These are phyloP conservation scores for Apamea monoglypha DNA, from an alignment of 2,888 invertebrate genomes.

Conservation along the genomic window DNA sequence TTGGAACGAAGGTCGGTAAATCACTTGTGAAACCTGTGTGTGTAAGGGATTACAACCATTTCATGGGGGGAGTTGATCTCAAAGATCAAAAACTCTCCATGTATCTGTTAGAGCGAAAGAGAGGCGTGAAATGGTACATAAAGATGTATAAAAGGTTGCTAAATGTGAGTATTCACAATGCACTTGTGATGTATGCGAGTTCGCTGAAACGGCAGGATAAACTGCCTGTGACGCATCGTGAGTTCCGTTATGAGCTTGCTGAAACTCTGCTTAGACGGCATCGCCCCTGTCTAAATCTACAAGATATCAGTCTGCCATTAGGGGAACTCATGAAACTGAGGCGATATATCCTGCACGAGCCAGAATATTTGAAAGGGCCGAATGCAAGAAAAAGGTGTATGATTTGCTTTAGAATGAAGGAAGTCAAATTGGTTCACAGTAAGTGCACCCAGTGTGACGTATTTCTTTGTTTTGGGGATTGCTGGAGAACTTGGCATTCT, in stretches of 20 bases:
- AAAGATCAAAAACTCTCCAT: too few relatives aligned
- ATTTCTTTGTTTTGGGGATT: background rate
- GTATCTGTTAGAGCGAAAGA: slow-evolving; percentile 63
- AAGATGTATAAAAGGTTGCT: slow-evolving; percentile 60
- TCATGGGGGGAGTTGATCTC: slow-evolving; percentile 48
- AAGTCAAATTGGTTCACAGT: background rate
- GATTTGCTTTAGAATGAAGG: background rate
- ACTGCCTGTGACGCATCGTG: slow-evolving; percentile 16
- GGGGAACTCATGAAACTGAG: slow-evolving; percentile 29
- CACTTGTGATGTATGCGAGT: slow-evolving; percentile 38
- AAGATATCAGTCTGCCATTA: background rate
- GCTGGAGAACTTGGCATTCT: slow-evolving; percentile 10
- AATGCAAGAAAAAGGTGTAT: background rate
- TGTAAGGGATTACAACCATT: slow-evolving; percentile 53
- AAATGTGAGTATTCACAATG: slow-evolving; percentile 56
- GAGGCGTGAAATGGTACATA: slow-evolving; percentile 59
- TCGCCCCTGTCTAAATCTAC: background rate
- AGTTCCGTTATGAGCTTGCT: slow-evolving; percentile 32
- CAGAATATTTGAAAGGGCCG: background rate
- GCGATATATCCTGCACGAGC: slow-evolving; percentile 41
- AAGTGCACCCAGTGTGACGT: background rate
- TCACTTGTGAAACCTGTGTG: slow-evolving; percentile 41
- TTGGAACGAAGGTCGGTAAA: slow-evolving; percentile 37
- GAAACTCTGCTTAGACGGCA: slow-evolving; percentile 26
- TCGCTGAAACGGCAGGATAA: slow-evolving; percentile 28